Evolutionary conservation across 2,888 invertebrate genomes (phyloP).

Genomic region (Polyploca ridens): DNA sequence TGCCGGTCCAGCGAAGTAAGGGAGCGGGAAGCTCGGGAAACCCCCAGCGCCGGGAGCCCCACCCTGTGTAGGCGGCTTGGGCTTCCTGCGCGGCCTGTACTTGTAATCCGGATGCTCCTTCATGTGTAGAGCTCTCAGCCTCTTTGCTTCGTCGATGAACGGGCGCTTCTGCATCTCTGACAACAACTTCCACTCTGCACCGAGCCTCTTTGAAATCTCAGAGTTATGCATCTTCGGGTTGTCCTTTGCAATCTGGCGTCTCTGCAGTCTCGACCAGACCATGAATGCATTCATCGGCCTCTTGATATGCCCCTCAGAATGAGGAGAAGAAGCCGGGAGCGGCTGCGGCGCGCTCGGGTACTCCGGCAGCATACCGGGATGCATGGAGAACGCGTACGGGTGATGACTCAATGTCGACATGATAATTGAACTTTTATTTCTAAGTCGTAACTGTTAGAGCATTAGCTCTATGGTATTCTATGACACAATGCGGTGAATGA

Average conservation of each 20-base stretch:
- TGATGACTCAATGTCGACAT: constrained; percentile 83
- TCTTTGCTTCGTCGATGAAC: constrained; percentile 97
- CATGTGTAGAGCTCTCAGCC: constrained; percentile 94
- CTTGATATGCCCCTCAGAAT: constrained; percentile 93
- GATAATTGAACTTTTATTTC: constrained; percentile 40
- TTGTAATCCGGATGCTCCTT: constrained; percentile 97
- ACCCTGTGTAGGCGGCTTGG: constrained; percentile 88
- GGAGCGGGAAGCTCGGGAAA: constrained; percentile 86
- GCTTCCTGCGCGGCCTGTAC: constrained; percentile 93
- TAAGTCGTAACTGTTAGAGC: constrained; percentile 57
- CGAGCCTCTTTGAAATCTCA: constrained; percentile 95
- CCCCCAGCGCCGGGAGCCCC: constrained; percentile 78
- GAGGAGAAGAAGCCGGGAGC: constrained; percentile 76
- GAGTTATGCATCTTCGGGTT: constrained; percentile 97
- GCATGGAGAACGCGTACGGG: constrained; percentile 82
- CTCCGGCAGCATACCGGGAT: constrained; percentile 78
- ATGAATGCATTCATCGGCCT: constrained; percentile 99
- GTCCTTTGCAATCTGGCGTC: constrained; percentile 96
- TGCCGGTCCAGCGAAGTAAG: constrained; percentile 87
- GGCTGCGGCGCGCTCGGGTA: constrained; percentile 75
- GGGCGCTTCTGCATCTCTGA: constrained; percentile 95
- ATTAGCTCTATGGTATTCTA: constrained; percentile 64
- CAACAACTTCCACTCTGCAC: constrained; percentile 96
- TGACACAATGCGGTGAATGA: constrained; percentile 75
- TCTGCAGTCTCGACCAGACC: constrained; percentile 97